Evolutionary conservation across 2,888 invertebrate genomes (phyloP).

Genomic region (Ethmia dodecea): DNA sequence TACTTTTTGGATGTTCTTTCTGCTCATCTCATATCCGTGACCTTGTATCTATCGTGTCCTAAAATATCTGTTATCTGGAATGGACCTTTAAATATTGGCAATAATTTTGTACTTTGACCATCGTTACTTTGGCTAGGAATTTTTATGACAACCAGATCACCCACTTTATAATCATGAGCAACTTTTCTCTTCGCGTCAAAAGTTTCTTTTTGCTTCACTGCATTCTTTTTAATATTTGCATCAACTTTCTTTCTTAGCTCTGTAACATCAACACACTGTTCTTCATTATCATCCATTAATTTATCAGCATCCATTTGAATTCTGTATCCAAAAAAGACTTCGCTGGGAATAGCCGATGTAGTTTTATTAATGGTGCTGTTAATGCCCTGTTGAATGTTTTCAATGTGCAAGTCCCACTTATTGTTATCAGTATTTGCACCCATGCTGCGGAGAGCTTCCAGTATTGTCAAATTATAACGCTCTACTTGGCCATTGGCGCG

Average conservation of each 20-base stretch:
- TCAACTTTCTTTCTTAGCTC: conserved; percentile 26
- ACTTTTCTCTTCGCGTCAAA: conserved; percentile 12
- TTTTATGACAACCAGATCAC: conserved; percentile 16
- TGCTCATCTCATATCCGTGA: conserved; percentile 11
- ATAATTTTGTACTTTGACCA: conserved; percentile 14
- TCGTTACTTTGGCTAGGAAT: conserved; percentile 15
- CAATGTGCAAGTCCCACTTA: conserved; percentile 27
- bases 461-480: conserved; percentile 25
- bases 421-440: conserved; percentile 21
- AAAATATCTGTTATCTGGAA: conserved; percentile 12
- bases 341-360: conserved; percentile 22
- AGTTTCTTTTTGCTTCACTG: conserved; percentile 20
- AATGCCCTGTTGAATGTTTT: conserved; percentile 26
- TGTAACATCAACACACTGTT: conserved; percentile 19
- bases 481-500: conserved; percentile 28
- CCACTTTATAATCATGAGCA: conserved; percentile 6
- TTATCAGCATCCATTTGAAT: conserved; percentile 14
- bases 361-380: conserved; percentile 26
- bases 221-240: conserved; percentile 24
- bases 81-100: conserved; percentile 17
- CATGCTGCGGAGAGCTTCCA: conserved; percentile 25
- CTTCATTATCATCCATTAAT: conserved; percentile 14
- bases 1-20: conserved; percentile 13
- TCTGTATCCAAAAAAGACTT: conserved; percentile 14
- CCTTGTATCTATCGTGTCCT: conserved; percentile 12